Conservation (phyloP, 2,797 vertebrate genomes). For the Crocodylus rhombifer region DNA sequence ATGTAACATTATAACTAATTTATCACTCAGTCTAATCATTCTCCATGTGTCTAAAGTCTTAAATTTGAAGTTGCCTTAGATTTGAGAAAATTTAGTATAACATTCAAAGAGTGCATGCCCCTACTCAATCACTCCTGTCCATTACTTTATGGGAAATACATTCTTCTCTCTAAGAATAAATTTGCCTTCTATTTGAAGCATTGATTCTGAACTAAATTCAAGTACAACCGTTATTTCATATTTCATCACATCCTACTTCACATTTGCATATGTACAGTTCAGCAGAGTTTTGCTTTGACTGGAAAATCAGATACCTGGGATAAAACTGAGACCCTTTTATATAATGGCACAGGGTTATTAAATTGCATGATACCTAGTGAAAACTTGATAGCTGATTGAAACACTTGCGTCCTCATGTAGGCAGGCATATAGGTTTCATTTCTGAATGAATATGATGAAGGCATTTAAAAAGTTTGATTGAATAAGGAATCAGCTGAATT, state of each 20-base stretch:
- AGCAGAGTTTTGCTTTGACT: not conserved
- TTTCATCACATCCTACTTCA: not conserved
- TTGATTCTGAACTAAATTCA: not conserved
- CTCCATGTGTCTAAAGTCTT: no score
- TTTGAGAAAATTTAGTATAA: no score
- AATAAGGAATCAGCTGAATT: no score
- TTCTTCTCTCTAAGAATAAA: not conserved
- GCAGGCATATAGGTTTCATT: not conserved
- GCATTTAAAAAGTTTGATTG: no score
- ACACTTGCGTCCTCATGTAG: not conserved
- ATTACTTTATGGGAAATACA: not conserved
- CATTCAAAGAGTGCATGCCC: not conserved
- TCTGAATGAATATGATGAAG: not conserved
- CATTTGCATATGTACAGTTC: fast-evolving
- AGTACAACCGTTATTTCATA: not conserved
- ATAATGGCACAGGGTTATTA: no score
- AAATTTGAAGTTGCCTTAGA: no score
- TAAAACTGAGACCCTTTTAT: no score
- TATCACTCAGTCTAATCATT: no score
- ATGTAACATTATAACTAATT: no score
- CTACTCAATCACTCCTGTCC: not conserved
- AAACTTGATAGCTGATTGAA: not conserved
- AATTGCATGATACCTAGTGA: not conserved
- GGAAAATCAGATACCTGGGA: not conserved
- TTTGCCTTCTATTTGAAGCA: not conserved